A percentile compares a stretch with the other conserved stretches of the same genome.
Evolutionary conservation across 1,140 invertebrate genomes (phyloP).

Genomic region (Drosophila melanica): DNA sequence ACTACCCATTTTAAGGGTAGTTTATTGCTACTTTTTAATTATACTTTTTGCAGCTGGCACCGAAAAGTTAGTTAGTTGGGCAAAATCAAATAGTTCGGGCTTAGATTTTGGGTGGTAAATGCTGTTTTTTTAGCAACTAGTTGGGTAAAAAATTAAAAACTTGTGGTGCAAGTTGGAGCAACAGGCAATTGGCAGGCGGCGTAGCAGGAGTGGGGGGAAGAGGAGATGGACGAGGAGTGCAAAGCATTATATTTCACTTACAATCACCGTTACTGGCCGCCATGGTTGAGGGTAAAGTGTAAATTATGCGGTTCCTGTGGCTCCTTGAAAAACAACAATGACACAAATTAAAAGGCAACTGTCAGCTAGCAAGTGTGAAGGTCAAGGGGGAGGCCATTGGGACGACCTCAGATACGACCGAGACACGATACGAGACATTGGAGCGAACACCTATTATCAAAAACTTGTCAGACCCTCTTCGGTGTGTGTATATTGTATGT

Average conservation of each 20-base stretch:
- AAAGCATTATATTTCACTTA: conserved; percentile 53
- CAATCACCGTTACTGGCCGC: conserved; percentile 72
- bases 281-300: conserved; percentile 55
- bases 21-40: not conserved
- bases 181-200: conserved; percentile 12
- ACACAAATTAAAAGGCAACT: conserved; percentile 20
- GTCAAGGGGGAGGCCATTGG: conserved; percentile 36
- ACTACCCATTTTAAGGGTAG: not conserved
- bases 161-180: conserved; percentile 16
- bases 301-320: conserved; percentile 74
- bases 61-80: not conserved
- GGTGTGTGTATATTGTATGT: conserved; percentile 13
- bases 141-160: conserved; percentile 17
- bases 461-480: conserved; percentile 53
- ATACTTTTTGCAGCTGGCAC: not conserved
- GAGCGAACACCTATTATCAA: conserved; percentile 62
- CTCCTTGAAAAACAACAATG: conserved; percentile 55
- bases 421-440: conserved; percentile 8
- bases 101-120: not conserved
- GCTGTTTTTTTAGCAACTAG: not conserved
- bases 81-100: not conserved
- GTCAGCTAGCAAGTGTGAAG: conserved; percentile 43
- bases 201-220: not conserved
- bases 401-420: not conserved
- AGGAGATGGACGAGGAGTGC: not conserved